A percentile compares a stretch with the other conserved stretches of the same genome.
These are phyloP conservation scores for Blennius ocellaris DNA, from an alignment of 2,113 vertebrate species.

Conservation along the genomic window DNA sequence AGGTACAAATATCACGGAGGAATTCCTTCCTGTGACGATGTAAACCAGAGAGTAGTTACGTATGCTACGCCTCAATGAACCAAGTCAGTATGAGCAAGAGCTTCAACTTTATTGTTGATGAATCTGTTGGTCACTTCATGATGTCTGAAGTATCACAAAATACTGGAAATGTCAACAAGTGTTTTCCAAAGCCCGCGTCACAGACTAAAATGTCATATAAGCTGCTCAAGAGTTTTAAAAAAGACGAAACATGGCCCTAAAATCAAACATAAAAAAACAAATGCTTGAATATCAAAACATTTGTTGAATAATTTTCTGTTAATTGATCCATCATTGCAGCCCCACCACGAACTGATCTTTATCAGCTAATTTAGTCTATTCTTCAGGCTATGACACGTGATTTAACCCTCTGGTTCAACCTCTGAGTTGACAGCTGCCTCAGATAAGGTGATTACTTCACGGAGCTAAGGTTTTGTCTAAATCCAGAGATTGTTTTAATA, in stretches of 20 bases:
- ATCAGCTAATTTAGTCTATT: background rate
- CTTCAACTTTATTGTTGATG: too few relatives aligned
- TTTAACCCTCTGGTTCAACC: constrained; percentile 28
- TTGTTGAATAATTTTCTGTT: too few relatives aligned
- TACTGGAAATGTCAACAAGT: too few relatives aligned
- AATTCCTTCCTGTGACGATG: background rate
- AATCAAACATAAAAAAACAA: too few relatives aligned
- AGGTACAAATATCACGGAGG: background rate
- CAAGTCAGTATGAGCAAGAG: background rate
- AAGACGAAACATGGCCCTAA: too few relatives aligned
- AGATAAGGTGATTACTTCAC: constrained; percentile 68
- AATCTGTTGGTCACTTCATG: too few relatives aligned
- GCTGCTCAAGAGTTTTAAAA: too few relatives aligned
- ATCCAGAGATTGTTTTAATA: constrained; percentile 75
- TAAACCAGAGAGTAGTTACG: background rate
- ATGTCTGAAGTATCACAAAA: too few relatives aligned
- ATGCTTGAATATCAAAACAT: too few relatives aligned
- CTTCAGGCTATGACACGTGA: constrained; percentile 13
- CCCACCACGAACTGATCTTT: background rate
- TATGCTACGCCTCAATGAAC: background rate
- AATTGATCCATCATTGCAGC: too few relatives aligned
- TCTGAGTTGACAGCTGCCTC: constrained; percentile 50
- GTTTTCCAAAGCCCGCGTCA: too few relatives aligned
- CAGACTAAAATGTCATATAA: too few relatives aligned
- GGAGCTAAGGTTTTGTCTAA: constrained; percentile 50